phyloP scores from a whole-genome alignment of 2,113 vertebrate species.

The Beaufortia kweichowensis region DNA sequence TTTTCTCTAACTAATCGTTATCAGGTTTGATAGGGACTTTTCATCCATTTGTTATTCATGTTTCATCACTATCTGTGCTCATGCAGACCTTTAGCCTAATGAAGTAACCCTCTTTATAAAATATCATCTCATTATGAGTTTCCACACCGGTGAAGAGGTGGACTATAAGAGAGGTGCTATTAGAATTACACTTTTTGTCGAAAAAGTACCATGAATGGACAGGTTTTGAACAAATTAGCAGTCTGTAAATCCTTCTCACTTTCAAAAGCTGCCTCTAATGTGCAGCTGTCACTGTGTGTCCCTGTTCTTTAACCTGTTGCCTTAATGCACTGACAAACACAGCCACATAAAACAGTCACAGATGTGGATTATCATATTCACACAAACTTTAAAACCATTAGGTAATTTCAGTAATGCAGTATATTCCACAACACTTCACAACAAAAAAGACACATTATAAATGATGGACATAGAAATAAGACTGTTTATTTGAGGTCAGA shows the following conservation, averaged over 20 bases:
- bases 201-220: conserved; percentile 1
- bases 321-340: background rate
- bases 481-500: conserved; percentile 1
- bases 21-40: background rate
- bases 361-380: conserved; percentile 25
- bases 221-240: conserved; percentile 17
- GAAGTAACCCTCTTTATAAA: background rate
- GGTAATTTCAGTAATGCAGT: background rate
- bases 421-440: background rate
- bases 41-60: background rate
- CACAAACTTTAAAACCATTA: background rate
- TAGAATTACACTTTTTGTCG: conserved; percentile 3
- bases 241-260: background rate
- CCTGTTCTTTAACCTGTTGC: background rate
- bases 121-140: background rate
- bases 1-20: too few relatives aligned
- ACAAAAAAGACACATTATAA: background rate
- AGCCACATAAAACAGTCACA: background rate
- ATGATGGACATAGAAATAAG: background rate
- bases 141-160: background rate
- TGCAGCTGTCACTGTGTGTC: conserved; percentile 4
- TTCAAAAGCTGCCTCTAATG: conserved; percentile 7
- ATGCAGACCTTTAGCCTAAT: background rate
- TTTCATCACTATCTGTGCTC: background rate
- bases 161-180: background rate